Percentiles rank a stretch among this genome's conserved stretches.
Conservation (phyloP, 2,113 vertebrate genomes). For the Protobothrops mucrosquamatus region DNA sequence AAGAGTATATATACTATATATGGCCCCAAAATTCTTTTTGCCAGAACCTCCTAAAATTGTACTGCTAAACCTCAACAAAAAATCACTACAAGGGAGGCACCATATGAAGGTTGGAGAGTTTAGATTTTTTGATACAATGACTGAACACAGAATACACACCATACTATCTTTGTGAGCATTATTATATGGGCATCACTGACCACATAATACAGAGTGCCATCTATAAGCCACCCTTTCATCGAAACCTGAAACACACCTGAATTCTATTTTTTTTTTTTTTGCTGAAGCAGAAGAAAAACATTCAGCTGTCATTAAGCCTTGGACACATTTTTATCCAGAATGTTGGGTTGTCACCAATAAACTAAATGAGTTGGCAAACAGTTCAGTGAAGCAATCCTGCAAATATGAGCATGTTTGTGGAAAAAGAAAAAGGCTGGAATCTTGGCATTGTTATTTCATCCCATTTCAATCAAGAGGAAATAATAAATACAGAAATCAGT, state of each 20-base stretch:
- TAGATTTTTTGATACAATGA: background rate
- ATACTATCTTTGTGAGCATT: background rate
- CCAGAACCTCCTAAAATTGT: background rate
- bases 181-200: too few species aligned
- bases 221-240: background rate
- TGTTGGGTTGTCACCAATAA: background rate
- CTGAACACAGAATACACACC: background rate
- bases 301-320: background rate
- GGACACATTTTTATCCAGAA: background rate
- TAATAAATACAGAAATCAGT: background rate
- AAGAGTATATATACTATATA: background rate
- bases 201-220: background rate
- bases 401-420: background rate
- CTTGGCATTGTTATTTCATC: background rate
- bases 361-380: background rate
- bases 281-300: conserved; percentile 15
- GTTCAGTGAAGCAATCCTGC: background rate
- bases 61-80: background rate
- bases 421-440: background rate
- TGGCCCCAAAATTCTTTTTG: background rate
- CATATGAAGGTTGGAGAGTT: background rate
- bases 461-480: background rate
- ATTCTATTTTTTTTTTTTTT: background rate
- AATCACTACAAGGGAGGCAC: background rate
- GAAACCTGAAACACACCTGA: background rate